Conservation (phyloP, 2,797 vertebrate species). For the Sardinella longiceps region DNA sequence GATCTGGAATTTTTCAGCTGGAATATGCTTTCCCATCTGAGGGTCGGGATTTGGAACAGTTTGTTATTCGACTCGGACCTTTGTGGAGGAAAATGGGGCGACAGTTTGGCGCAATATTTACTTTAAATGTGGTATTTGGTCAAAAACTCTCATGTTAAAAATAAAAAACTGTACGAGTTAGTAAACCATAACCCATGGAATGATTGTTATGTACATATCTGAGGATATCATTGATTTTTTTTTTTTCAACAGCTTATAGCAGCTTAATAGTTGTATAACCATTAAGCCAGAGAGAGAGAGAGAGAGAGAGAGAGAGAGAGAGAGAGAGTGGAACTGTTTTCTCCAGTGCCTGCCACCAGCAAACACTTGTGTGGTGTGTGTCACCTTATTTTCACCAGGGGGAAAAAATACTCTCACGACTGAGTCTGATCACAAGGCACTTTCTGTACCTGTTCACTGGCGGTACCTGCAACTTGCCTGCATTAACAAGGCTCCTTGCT, state of each 20-base stretch:
- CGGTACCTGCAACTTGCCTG: conserved; percentile 31
- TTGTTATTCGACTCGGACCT: not conserved
- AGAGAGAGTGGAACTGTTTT: conserved; percentile 14
- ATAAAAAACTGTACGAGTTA: not conserved
- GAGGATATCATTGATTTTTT: not conserved
- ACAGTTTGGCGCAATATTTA: not conserved
- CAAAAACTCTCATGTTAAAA: not conserved
- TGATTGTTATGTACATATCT: not conserved
- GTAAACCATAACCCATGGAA: not conserved
- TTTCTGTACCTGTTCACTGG: conserved; percentile 43
- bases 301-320: not conserved
- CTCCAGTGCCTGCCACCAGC: conserved; percentile 26
- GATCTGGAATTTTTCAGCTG: not conserved
- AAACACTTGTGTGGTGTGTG: not conserved
- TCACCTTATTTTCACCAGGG: not conserved
- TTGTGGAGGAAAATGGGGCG: not conserved
- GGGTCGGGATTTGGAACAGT: not conserved
- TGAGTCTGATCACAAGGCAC: conserved; percentile 50
- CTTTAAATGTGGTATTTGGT: not conserved
- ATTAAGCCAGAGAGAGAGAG: conserved; percentile 6
- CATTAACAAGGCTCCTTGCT: conserved; percentile 49
- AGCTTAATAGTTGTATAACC: conserved; percentile 18
- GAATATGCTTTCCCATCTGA: not conserved
- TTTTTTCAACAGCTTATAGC: not conserved
- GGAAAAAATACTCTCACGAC: not conserved